These are phyloP conservation scores for Mico argentatus DNA, from an alignment of 2,797 vertebrate genomes.

Conservation along the genomic window DNA sequence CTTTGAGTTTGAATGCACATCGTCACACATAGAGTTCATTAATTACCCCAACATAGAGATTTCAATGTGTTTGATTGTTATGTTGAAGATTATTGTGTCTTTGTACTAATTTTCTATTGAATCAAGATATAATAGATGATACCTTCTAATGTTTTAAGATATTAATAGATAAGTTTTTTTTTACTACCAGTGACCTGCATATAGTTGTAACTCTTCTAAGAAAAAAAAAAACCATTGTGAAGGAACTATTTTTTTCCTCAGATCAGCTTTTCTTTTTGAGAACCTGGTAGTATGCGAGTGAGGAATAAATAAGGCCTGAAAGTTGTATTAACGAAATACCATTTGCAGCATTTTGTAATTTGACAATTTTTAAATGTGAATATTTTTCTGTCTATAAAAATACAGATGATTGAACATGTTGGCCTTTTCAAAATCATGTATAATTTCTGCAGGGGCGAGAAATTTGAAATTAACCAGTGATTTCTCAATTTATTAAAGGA, in stretches of 20 bases:
- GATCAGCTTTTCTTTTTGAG: not conserved
- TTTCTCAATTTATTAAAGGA: conserved; percentile 12
- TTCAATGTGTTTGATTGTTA: not conserved
- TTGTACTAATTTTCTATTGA: not conserved
- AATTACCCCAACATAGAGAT: not conserved
- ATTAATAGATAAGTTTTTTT: not conserved
- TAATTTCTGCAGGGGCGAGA: not conserved
- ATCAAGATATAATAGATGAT: not conserved
- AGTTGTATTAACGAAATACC: not conserved
- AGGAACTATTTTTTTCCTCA: not conserved
- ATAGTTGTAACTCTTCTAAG: conserved; percentile 22
- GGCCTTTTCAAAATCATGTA: not conserved
- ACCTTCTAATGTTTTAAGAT: conserved; percentile 33
- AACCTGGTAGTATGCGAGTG: not conserved
- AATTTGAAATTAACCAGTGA: not conserved
- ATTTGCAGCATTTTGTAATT: not conserved
- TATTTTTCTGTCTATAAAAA: not conserved
- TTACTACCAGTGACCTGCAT: not conserved
- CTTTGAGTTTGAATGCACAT: not conserved
- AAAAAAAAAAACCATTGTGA: not conserved
- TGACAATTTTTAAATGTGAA: not conserved
- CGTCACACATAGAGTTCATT: not conserved
- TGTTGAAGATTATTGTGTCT: not conserved
- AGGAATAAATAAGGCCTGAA: not conserved
- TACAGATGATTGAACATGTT: not conserved